Conservation (phyloP, 53 echinoderm and acorn worm genomes). For the Apostichopus leukothele region DNA sequence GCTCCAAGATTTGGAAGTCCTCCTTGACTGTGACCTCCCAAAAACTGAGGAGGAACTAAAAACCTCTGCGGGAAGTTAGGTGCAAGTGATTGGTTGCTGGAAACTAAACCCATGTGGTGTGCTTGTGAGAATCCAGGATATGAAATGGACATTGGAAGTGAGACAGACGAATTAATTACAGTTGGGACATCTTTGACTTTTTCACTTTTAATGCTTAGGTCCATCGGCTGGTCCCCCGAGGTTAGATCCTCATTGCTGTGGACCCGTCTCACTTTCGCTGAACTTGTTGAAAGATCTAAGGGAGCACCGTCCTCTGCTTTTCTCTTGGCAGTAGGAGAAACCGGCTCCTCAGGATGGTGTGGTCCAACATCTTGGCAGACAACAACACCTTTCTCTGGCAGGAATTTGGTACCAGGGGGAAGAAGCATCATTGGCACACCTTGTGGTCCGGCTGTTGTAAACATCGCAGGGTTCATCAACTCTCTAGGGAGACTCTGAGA, state of each 20-base stretch:
- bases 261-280: conserved; percentile 12
- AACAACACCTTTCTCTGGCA: background rate
- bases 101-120: background rate
- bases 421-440: conserved; percentile 5
- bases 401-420: conserved; percentile 3
- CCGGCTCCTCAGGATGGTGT: background rate
- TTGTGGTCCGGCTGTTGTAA: conserved; percentile 11
- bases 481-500: background rate
- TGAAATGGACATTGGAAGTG: background rate
- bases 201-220: conserved; percentile 22
- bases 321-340: background rate
- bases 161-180: background rate
- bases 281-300: conserved; percentile 20
- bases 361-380: background rate
- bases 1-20: background rate
- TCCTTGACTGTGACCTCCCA: background rate
- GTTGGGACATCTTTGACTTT: background rate
- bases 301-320: conserved; percentile 37
- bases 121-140: background rate
- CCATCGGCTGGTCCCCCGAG: conserved; percentile 6
- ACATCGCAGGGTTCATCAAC: background rate
- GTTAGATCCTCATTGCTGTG: background rate
- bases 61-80: background rate
- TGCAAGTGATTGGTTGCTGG: background rate
- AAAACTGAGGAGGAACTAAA: background rate